Percentiles rank a stretch among this genome's conserved stretches.
Evolutionary conservation across 2,797 vertebrate species (phyloP).

Genomic region (Philypnodon macrostomus): DNA sequence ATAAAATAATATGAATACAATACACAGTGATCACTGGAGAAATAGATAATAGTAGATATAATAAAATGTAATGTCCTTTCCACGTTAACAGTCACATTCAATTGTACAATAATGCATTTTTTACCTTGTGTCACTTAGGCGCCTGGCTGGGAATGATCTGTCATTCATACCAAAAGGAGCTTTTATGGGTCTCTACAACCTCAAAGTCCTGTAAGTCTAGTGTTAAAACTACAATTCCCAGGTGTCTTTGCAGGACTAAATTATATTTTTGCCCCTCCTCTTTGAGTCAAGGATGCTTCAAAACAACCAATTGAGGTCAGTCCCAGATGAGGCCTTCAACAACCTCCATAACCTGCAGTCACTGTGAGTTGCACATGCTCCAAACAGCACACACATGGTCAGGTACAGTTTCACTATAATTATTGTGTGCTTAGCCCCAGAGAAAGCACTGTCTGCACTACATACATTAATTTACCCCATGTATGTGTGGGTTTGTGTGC

Average conservation of each 20-base stretch:
- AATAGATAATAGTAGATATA: no score
- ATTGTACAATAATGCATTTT: background rate
- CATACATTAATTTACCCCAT: slow-evolving; percentile 43
- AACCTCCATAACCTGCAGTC: slow-evolving; percentile 87
- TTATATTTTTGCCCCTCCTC: background rate
- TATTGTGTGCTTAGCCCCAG: slow-evolving; percentile 36
- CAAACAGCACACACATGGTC: slow-evolving; percentile 25
- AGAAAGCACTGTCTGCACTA: slow-evolving; percentile 35
- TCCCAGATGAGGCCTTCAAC: slow-evolving; percentile 85
- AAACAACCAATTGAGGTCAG: slow-evolving; percentile 87
- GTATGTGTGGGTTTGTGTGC: slow-evolving; percentile 8
- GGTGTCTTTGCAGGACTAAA: background rate
- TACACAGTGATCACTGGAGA: no score
- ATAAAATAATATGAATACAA: no score
- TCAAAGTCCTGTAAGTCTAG: slow-evolving; percentile 62
- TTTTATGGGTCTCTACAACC: slow-evolving; percentile 59
- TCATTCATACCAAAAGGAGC: slow-evolving; percentile 53
- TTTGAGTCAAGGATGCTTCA: slow-evolving; percentile 87
- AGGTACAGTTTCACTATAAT: slow-evolving; percentile 58
- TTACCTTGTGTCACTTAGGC: slow-evolving; percentile 23
- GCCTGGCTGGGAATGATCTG: slow-evolving; percentile 60
- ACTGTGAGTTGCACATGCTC: slow-evolving; percentile 80
- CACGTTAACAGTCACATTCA: background rate
- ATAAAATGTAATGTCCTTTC: no score
- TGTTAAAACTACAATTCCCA: no score